A percentile compares a stretch with the other conserved stretches of the same genome.
Evolutionary conservation across 2,888 invertebrate species (phyloP).

Genomic region (Callyntrura sp.): DNA sequence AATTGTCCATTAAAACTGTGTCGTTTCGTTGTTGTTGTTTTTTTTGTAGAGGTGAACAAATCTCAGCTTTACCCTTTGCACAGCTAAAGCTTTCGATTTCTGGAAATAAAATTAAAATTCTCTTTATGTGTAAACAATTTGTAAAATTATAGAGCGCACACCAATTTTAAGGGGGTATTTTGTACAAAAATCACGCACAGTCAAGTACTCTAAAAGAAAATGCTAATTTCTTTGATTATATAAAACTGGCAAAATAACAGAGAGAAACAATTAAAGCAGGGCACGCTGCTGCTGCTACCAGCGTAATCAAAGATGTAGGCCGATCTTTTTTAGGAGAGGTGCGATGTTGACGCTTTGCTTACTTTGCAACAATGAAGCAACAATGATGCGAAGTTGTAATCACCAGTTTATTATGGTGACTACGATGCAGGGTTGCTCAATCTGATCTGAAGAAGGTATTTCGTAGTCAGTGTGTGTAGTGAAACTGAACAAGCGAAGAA

Average conservation of each 20-base stretch:
- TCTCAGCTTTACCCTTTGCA: conserved; percentile 66
- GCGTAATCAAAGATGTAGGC: not conserved
- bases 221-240: conserved; percentile 17
- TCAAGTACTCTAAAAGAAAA: conserved; percentile 14
- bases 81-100: conserved; percentile 75
- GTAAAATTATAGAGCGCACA: conserved; percentile 41
- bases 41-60: conserved; percentile 33
- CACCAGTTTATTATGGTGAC: conserved; percentile 26
- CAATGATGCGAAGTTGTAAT: conserved; percentile 35
- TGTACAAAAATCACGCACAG: conserved; percentile 36
- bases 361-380: conserved; percentile 57
- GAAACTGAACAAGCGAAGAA: conserved; percentile 75
- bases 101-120: conserved; percentile 69
- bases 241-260: conserved; percentile 5
- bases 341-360: conserved; percentile 19
- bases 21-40: not conserved
- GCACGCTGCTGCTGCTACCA: conserved; percentile 12
- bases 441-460: conserved; percentile 46
- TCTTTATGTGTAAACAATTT: conserved; percentile 17
- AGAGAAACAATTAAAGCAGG: conserved; percentile 34
- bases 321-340: conserved; percentile 41
- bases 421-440: conserved; percentile 46
- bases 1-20: not conserved
- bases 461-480: conserved; percentile 71
- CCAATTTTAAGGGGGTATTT: conserved; percentile 14